A percentile compares a stretch with the other conserved stretches of the same genome.
Conservation (phyloP, 2,888 invertebrate genomes). For the Pristionchus japonicus region DNA sequence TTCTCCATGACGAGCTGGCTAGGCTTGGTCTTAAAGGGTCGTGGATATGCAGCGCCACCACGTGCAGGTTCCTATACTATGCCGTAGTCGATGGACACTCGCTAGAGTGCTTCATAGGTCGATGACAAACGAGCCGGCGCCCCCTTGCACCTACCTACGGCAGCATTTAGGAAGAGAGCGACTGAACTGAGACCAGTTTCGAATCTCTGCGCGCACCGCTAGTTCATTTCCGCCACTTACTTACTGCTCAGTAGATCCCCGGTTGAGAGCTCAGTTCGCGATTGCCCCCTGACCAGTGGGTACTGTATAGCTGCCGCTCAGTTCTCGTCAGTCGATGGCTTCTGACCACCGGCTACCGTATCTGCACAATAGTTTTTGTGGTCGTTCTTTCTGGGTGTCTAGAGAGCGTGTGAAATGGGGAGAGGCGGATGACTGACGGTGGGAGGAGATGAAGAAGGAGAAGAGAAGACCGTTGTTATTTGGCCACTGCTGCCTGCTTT, state of each 20-base stretch:
- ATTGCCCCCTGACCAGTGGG: not conserved
- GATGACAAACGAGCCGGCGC: no score
- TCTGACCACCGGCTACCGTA: not conserved
- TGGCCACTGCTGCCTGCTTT: no score
- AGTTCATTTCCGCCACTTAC: not conserved
- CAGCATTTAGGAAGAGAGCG: not conserved
- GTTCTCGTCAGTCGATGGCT: not conserved
- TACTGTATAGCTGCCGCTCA: not conserved
- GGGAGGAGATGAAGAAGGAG: not conserved
- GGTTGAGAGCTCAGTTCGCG: not conserved
- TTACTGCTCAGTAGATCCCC: not conserved
- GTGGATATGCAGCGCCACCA: no score
- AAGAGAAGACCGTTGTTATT: constrained; percentile 23
- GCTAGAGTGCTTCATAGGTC: no score
- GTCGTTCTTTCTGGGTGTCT: not conserved
- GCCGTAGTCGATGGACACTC: no score
- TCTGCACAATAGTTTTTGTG: constrained; percentile 22
- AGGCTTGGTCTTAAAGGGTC: no score
- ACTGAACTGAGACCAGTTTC: constrained; percentile 8
- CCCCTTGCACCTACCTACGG: no score
- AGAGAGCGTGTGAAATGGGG: not conserved
- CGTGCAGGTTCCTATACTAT: no score
- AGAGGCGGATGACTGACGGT: not conserved
- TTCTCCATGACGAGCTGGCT: no score
- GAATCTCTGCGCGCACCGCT: not conserved